phyloP scores from a whole-genome alignment of 2,888 invertebrate genomes.

The Eulithis testata region DNA sequence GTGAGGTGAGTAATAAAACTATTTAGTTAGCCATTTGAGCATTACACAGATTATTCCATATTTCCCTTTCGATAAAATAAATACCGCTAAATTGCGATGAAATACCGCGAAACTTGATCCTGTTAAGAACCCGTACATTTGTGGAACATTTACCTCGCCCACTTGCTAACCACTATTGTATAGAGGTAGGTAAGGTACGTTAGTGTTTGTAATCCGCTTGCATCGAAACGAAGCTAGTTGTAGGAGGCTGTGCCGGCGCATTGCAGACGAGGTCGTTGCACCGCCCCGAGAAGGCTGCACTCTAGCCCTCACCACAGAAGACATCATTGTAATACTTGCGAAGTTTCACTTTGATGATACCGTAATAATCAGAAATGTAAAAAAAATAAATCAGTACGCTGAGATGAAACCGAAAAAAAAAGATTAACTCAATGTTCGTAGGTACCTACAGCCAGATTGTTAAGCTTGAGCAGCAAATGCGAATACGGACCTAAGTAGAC shows the following conservation, averaged over 20 bases:
- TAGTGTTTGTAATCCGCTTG: constrained; percentile 27
- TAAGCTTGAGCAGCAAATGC: no score
- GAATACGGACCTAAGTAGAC: no score
- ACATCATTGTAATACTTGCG: constrained; percentile 3
- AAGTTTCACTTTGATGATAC: constrained; percentile 25
- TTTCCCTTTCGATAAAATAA: neutral
- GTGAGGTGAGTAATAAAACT: no score
- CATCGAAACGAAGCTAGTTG: constrained; percentile 50
- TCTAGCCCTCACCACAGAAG: constrained; percentile 56
- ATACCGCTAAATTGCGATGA: neutral
- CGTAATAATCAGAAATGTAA: neutral
- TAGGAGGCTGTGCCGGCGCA: constrained; percentile 64
- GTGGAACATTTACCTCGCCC: constrained; percentile 12
- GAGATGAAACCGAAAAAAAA: no score
- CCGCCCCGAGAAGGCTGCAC: constrained; percentile 69
- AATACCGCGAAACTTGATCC: neutral
- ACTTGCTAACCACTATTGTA: constrained; percentile 12
- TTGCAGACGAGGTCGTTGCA: constrained; percentile 70
- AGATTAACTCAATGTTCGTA: no score
- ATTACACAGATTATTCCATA: neutral
- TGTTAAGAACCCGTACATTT: constrained; percentile 6
- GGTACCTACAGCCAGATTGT: no score
- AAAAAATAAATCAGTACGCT: no score
- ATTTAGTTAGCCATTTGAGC: no score
- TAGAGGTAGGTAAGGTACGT: constrained; percentile 24